Conservation (phyloP, 2,888 invertebrate species). For the Drosophila limbata region DNA sequence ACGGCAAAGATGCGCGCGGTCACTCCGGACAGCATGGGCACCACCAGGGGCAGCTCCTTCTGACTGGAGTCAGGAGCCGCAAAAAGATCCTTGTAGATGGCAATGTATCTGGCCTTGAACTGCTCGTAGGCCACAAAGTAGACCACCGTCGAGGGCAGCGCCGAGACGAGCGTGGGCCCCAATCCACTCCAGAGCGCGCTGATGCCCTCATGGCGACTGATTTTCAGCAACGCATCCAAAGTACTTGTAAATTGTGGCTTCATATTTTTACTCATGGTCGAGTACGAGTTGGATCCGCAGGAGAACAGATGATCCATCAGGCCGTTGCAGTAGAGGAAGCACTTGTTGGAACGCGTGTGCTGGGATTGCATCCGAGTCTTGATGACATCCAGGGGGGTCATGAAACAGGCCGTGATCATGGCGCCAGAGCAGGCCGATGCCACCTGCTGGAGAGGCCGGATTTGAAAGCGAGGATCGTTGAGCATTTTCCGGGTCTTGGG, state of each 20-base stretch:
- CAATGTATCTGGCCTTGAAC: conserved; percentile 88
- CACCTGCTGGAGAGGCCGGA: conserved; percentile 84
- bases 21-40: conserved; percentile 94
- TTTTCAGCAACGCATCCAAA: conserved; percentile 97
- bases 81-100: conserved; percentile 66
- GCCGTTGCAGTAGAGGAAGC: conserved; percentile 98
- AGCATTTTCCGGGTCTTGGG: conserved; percentile 52
- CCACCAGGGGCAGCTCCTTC: conserved; percentile 88
- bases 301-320: conserved; percentile 99
- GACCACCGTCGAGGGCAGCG: conserved; percentile 97
- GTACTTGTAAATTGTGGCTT: conserved; percentile 91
- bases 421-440: conserved; percentile 89
- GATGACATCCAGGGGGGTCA: conserved; percentile 99
- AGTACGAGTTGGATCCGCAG: conserved; percentile 87
- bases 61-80: not conserved
- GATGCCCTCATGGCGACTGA: conserved; percentile 94
- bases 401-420: conserved; percentile 93
- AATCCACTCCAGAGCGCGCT: conserved; percentile 98
- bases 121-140: conserved; percentile 99
- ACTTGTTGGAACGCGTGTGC: conserved; percentile 94
- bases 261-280: conserved; percentile 7
- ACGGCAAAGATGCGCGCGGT: conserved; percentile 93
- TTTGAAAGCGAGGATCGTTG: conserved; percentile 91
- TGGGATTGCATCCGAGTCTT: conserved; percentile 99
- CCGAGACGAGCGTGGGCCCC: conserved; percentile 97